phyloP scores from a whole-genome alignment of 2,113 vertebrate species.

The Talpa occidentalis region DNA sequence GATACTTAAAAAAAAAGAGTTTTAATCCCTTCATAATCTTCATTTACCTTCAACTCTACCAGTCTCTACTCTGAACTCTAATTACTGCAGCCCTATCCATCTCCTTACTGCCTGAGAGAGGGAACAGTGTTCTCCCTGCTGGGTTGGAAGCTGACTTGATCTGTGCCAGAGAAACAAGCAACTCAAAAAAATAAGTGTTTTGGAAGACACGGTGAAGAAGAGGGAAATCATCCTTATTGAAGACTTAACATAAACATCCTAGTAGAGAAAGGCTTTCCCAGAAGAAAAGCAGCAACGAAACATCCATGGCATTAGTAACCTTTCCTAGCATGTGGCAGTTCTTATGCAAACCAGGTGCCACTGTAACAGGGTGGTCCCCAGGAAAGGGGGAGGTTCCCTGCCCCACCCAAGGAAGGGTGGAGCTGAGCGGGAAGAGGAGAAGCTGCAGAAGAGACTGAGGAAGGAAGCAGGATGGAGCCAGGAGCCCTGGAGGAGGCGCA shows the following conservation, averaged over 20 bases:
- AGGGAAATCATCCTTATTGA: not conserved
- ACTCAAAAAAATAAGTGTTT: not conserved
- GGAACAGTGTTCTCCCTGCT: not conserved
- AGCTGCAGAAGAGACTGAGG: too few species aligned
- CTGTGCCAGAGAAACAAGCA: not conserved
- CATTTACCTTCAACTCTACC: not conserved
- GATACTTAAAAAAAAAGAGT: not conserved
- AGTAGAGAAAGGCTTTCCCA: not conserved
- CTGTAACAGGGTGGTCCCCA: too few species aligned
- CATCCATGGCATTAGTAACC: not conserved
- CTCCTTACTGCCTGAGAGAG: not conserved
- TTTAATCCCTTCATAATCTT: not conserved
- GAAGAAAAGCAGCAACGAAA: slow-evolving; percentile 25
- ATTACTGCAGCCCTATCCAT: not conserved
- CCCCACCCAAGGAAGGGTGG: too few species aligned
- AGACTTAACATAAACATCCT: slow-evolving; percentile 24
- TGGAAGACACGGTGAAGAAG: not conserved
- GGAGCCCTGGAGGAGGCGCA: too few species aligned
- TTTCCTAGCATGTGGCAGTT: not conserved
- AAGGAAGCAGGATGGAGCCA: too few species aligned
- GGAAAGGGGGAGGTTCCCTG: too few species aligned
- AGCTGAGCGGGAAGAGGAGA: too few species aligned
- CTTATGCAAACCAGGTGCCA: not conserved
- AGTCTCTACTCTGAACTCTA: not conserved
- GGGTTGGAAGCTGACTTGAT: not conserved